Evolutionary conservation across 2,797 vertebrate species (phyloP).

Genomic region (Hydrocynus forskahlii): DNA sequence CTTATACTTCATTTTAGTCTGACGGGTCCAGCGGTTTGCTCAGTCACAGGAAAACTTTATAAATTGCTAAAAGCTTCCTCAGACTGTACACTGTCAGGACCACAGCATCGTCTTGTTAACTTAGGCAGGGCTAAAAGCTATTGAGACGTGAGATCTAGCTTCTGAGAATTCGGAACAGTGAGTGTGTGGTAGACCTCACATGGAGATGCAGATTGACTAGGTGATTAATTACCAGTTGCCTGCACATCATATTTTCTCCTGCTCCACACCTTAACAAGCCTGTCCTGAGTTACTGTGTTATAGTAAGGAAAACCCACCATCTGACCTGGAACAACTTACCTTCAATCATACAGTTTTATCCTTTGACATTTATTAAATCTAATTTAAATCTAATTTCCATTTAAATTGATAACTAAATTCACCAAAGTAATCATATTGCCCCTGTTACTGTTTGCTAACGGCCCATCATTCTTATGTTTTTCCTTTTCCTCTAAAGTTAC

Average conservation of each 20-base stretch:
- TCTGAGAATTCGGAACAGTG: neutral
- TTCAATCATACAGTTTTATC: neutral
- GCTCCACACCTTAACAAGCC: too few relatives aligned
- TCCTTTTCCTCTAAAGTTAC: too few relatives aligned
- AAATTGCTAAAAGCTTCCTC: constrained; percentile 1
- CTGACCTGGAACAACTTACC: too few relatives aligned
- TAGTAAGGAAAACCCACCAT: too few relatives aligned
- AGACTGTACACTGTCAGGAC: neutral
- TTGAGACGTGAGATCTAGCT: neutral
- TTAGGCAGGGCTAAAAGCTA: neutral
- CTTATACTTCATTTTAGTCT: neutral
- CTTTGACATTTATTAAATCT: neutral
- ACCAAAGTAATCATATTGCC: constrained; percentile 30
- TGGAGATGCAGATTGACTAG: neutral
- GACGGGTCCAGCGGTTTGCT: neutral
- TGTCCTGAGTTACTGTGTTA: too few relatives aligned
- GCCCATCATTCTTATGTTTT: too few relatives aligned
- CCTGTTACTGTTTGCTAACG: too few relatives aligned
- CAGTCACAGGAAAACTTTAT: neutral
- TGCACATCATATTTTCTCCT: too few relatives aligned
- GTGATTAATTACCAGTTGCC: neutral
- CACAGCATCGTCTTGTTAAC: neutral
- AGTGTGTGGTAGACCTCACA: neutral
- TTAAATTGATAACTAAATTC: neutral
- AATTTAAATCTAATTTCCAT: constrained; percentile 16